Conservation (phyloP, 2,888 invertebrate genomes). For the Ochropleura plecta region DNA sequence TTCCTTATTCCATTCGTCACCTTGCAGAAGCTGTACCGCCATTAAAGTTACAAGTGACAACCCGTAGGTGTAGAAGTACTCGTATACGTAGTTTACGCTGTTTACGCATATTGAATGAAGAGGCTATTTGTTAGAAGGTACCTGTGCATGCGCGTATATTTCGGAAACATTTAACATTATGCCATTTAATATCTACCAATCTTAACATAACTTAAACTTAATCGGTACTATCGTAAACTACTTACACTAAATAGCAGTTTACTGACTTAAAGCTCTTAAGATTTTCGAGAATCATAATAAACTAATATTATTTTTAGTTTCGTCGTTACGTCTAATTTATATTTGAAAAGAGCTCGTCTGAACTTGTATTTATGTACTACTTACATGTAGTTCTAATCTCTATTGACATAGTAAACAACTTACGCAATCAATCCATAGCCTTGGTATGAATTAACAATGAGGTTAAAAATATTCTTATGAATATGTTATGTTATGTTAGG, state of each 20-base stretch:
- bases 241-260: slow-evolving; percentile 20
- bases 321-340: slow-evolving; percentile 45
- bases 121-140: slow-evolving; percentile 15
- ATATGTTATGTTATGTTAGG: slow-evolving; percentile 23
- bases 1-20: not conserved
- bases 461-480: slow-evolving; percentile 42
- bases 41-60: not conserved
- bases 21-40: not conserved
- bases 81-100: slow-evolving; percentile 16
- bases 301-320: slow-evolving; percentile 30
- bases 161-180: slow-evolving; percentile 13
- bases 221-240: slow-evolving; percentile 24
- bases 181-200: slow-evolving; percentile 21
- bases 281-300: slow-evolving; percentile 19
- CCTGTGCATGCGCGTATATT: slow-evolving; percentile 12
- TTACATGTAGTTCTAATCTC: slow-evolving; percentile 64
- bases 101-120: slow-evolving; percentile 5
- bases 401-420: slow-evolving; percentile 75
- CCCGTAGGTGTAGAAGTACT: not conserved
- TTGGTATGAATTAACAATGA: slow-evolving; percentile 55
- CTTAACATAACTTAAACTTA: slow-evolving; percentile 20
- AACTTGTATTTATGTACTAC: slow-evolving; percentile 38
- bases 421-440: slow-evolving; percentile 66
- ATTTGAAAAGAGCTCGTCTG: slow-evolving; percentile 58
- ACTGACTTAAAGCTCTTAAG: slow-evolving; percentile 18